Conservation (phyloP, 35 echinoderm and acorn worm species). For the Chiridota heheva region DNA sequence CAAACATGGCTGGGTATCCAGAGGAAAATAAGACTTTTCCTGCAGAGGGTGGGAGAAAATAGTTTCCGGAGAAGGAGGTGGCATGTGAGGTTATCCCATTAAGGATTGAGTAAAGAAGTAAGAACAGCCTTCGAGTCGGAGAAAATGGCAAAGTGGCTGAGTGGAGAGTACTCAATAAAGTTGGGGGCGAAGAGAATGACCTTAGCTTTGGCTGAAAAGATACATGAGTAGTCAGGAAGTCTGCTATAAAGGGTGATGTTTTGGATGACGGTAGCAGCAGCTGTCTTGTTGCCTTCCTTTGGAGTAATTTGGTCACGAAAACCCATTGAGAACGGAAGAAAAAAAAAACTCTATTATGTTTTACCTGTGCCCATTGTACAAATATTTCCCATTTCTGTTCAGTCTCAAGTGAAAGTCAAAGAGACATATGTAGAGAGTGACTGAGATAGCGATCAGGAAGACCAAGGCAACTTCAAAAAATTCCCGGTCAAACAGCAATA, state of each 20-base stretch:
- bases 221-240: not conserved
- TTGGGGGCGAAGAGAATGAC: too few species aligned
- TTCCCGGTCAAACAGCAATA: conserved; percentile 64
- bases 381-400: conserved; percentile 37
- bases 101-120: too few species aligned
- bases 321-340: not conserved
- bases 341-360: not conserved
- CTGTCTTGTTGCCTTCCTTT: not conserved
- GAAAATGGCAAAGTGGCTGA: too few species aligned
- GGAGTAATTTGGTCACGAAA: not conserved
- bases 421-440: conserved; percentile 61
- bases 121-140: too few species aligned
- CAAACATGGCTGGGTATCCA: too few species aligned
- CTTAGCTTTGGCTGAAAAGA: not conserved
- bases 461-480: conserved; percentile 47
- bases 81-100: too few species aligned
- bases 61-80: too few species aligned
- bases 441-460: conserved; percentile 45
- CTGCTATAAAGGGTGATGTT: not conserved
- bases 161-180: too few species aligned
- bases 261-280: not conserved
- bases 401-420: conserved; percentile 47
- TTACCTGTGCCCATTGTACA: conserved; percentile 60
- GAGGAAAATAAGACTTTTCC: too few species aligned
- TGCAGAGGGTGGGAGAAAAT: too few species aligned